phyloP scores from a whole-genome alignment of 2,888 invertebrate genomes.

The Torymus tubicola region DNA sequence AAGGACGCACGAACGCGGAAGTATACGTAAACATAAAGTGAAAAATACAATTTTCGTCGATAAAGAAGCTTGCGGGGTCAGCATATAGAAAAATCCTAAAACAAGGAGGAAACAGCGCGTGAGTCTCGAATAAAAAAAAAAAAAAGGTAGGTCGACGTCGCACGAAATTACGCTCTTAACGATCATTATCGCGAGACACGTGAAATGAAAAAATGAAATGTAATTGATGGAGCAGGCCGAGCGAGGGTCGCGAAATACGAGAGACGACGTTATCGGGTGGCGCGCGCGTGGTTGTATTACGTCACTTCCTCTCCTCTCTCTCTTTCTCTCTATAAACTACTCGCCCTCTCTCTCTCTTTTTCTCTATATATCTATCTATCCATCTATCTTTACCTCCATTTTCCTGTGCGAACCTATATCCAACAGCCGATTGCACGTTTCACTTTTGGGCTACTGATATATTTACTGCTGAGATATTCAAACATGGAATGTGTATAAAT shows the following conservation, averaged over 20 bases:
- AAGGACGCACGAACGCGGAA: neutral
- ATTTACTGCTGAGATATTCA: too few species aligned
- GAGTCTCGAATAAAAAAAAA: too few species aligned
- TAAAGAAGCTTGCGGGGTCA: constrained; percentile 12
- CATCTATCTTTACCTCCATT: too few species aligned
- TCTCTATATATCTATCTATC: neutral
- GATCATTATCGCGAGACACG: constrained; percentile 51
- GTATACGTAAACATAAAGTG: constrained; percentile 15
- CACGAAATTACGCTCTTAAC: constrained; percentile 36
- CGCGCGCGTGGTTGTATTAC: neutral
- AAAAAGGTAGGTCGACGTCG: too few species aligned
- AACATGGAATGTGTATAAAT: too few species aligned
- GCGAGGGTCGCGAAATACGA: neutral
- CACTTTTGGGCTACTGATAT: too few species aligned
- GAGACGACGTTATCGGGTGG: constrained; percentile 22
- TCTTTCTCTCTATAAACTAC: neutral
- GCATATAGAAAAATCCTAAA: constrained; percentile 19
- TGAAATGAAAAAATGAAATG: constrained; percentile 54
- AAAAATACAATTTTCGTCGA: constrained; percentile 35
- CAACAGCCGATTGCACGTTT: too few species aligned
- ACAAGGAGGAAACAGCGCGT: too few species aligned
- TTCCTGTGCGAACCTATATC: too few species aligned
- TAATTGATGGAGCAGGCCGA: constrained; percentile 44
- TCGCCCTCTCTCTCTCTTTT: neutral
- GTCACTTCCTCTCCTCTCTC: neutral